Base-by-base conservation (phyloP, 2,888 invertebrate species). In the Rhamnusium bicolor region DNA sequence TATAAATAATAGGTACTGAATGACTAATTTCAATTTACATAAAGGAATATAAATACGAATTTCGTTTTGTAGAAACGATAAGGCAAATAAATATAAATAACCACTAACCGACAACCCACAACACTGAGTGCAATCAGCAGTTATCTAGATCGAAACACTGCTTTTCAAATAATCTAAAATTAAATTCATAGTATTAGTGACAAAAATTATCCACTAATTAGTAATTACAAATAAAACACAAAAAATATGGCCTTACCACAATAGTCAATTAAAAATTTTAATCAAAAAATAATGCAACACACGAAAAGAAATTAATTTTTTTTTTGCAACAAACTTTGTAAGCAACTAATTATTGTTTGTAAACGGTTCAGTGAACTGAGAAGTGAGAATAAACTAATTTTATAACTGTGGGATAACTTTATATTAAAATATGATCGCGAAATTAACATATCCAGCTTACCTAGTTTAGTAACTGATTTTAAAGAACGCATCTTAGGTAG, bases 291-390 rank as follows among this genome's bases (percentile, higher is more conserved):
- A 40, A 4, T 56, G 3, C n/a, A 29, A 5, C 27, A 14, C 14
- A n/a, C 19, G 27, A 56, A 56, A 16, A 32, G n/a, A n/a, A n/a
- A n/a, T n/a, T n/a, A n/a, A n/a, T n/a, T n/a, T n/a, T n/a, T n/a
- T n/a, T n/a, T n/a, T n/a, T n/a, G n/a, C n/a, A n/a, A n/a, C n/a
- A n/a, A n/a, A n/a, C n/a, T n/a, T 58, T 58, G 32, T 58, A 58
- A 58, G 32, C 32, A 32, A 32, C 18, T 58, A 32, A 32, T 54
- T 32, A 18, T 18, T 58, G 18, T 58, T n/a, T 4, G 40, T 27
- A 32, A 58, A 58, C 32, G 58, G 58, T 58, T 58, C 58, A 58
- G 21, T 58, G 58, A 58, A 58, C 58, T 32, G 32, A 18, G 58
- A 58, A 29, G 29, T 29, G 32, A 29, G 32, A 18, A 10, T 32